Percentiles rank a stretch among this genome's conserved stretches.
These are phyloP conservation scores for Osmerus eperlanus DNA, from an alignment of 2,113 vertebrate genomes.

Conservation along the genomic window DNA sequence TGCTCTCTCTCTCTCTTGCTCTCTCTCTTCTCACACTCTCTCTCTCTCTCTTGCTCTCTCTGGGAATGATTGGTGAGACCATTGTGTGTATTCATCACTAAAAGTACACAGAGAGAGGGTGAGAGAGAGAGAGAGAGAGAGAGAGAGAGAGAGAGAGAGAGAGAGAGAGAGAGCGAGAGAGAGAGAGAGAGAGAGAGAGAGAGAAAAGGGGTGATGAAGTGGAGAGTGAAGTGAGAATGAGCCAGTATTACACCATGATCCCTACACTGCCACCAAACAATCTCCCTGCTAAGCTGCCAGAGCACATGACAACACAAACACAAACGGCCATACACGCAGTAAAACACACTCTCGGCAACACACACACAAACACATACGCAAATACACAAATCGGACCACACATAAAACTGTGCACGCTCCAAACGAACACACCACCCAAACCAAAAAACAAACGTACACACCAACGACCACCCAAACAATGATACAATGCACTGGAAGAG, in stretches of 20 bases:
- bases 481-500: slow-evolving; percentile 6
- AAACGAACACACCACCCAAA: too few species aligned
- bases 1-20: too few species aligned
- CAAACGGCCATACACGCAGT: slow-evolving; percentile 28
- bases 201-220: neutral
- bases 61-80: neutral
- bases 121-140: slow-evolving; percentile 17
- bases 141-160: neutral
- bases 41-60: neutral
- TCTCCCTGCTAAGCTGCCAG: neutral
- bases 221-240: neutral
- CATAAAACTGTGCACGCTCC: too few species aligned
- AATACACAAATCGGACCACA: neutral
- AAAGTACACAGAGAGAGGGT: neutral
- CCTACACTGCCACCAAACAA: slow-evolving; percentile 12
- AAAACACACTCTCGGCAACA: slow-evolving; percentile 35
- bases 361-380: neutral
- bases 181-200: neutral
- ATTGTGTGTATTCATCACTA: neutral
- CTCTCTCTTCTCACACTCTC: too few species aligned
- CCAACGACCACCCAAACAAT: slow-evolving; percentile 9
- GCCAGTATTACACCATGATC: slow-evolving; percentile 28
- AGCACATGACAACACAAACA: slow-evolving; percentile 31
- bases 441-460: slow-evolving; percentile 1
- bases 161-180: neutral